These are phyloP conservation scores for Ophion ventricosus DNA, from an alignment of 2,888 invertebrate genomes.

Conservation along the genomic window DNA sequence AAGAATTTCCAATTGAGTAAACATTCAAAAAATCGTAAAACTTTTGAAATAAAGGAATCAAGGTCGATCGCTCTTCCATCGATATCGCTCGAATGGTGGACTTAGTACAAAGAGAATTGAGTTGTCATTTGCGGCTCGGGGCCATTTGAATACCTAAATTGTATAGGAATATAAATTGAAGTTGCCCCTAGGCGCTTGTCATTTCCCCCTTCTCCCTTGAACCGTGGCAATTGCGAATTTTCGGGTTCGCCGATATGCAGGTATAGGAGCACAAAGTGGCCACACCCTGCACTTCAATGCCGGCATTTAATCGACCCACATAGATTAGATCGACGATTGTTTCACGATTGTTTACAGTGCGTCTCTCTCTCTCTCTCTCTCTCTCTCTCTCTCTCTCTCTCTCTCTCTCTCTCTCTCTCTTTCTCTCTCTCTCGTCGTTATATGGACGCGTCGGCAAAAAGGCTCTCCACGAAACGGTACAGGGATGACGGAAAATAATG, in stretches of 20 bases:
- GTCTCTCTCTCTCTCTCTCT: no score
- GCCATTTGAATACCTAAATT: slow-evolving; percentile 13
- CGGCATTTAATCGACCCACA: slow-evolving; percentile 76
- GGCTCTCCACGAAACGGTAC: slow-evolving; percentile 21
- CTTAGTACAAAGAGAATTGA: slow-evolving; percentile 19
- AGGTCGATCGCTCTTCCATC: not conserved
- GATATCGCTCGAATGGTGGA: not conserved
- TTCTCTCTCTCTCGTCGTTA: not conserved
- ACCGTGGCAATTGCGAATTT: slow-evolving; percentile 68
- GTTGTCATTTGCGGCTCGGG: slow-evolving; percentile 3
- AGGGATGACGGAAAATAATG: slow-evolving; percentile 51
- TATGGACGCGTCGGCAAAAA: slow-evolving; percentile 25
- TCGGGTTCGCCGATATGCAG: slow-evolving; percentile 69
- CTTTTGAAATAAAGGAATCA: slow-evolving; percentile 3
- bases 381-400: no score
- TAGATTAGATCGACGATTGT: slow-evolving; percentile 76
- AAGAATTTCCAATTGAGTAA: not conserved
- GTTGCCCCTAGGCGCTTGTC: slow-evolving; percentile 25
- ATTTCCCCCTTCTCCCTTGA: slow-evolving; percentile 23
- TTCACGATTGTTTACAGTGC: slow-evolving; percentile 73
- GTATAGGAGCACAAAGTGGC: slow-evolving; percentile 52
- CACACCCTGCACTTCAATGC: slow-evolving; percentile 75
- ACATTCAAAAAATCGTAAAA: not conserved
- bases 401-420: no score
- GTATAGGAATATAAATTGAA: slow-evolving; percentile 7